A percentile compares a stretch with the other conserved stretches of the same genome.
Evolutionary conservation across 2,113 vertebrate genomes (phyloP).

Genomic region (Cnemophilus loriae): DNA sequence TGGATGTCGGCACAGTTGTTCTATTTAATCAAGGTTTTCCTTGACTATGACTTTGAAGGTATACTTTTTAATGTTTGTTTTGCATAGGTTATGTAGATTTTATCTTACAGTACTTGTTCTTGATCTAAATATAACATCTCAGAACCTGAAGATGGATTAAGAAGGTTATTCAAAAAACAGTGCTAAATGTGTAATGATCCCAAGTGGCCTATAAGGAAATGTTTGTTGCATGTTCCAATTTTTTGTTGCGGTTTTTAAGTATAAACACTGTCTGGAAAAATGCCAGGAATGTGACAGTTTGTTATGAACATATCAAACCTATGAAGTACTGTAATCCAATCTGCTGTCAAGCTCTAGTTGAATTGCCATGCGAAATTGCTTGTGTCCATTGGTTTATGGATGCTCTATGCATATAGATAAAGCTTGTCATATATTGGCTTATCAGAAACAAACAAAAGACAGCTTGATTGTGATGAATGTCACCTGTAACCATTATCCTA

Average conservation of each 20-base stretch:
- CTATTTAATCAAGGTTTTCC: not conserved
- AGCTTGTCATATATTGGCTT: slow-evolving; percentile 23
- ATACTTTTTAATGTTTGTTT: not conserved
- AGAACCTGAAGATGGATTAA: not conserved
- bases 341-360: not conserved
- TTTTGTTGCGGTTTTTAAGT: slow-evolving; percentile 16
- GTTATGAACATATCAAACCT: slow-evolving; percentile 1
- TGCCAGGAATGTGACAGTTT: slow-evolving; percentile 37
- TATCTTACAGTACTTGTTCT: not conserved
- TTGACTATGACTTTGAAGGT: not conserved
- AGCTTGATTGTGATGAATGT: slow-evolving; percentile 31
- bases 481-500: slow-evolving; percentile 28
- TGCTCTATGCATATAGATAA: not conserved
- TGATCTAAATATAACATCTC: not conserved
- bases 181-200: not conserved
- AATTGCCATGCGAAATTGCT: not conserved
- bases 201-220: not conserved
- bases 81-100: not conserved
- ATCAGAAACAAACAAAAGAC: slow-evolving; percentile 31
- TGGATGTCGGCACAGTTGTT: not conserved
- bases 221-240: not conserved
- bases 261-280: slow-evolving; percentile 19
- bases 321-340: not conserved
- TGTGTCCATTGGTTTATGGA: slow-evolving; percentile 12
- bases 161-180: not conserved